Evolutionary conservation across 2,113 vertebrate genomes (phyloP), one percentile per base, ranked within the genome.

Genomic region (Sinocyclocheilus rhinocerous): DNA sequence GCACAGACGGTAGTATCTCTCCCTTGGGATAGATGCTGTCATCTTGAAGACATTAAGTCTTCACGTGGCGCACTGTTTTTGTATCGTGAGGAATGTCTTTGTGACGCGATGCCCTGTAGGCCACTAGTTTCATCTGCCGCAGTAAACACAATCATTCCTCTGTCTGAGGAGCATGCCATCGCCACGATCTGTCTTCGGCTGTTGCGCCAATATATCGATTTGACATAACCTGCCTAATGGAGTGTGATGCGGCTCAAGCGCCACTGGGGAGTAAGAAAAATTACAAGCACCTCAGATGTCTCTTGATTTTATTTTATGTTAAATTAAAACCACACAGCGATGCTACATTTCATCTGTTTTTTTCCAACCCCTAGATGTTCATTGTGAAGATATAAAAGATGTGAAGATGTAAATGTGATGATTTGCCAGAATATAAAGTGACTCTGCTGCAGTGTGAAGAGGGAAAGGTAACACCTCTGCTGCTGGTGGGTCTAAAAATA

Each of bases 191-290:
- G 76, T 70, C 77, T 67, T 63, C 16, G 4, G 84, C 39, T 1
- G 22, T 52, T 83, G 18, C 50, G 63, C 45, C 78, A 78, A 86
- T 84, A 69, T 77, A 76, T 81, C 16, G 22, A 72, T 84, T 75
- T 7, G 42, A 72, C 86, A 52, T 76, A 61, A 76, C 77, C 67
- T 77, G 50, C 82, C 67, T 89, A 87, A 89, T 87, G 85, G 82
- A 45, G 76, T 76, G 70, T 84, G 85, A 81, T 77, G 42, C 16
- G 11, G 59, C 77, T 63, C 76, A 57, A 72, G 45, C 48, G 39
- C 55, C 39, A 39, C 77, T 52, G 55, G 73, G 55, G 42, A 76
- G 50, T 24, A 29, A 77, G 24, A 67, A 72, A 87, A 89, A 87
- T 39, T 69, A n/a, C 81, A 70, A 29, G 77, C 55, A 45, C 39